phyloP scores from a whole-genome alignment of 2,888 invertebrate genomes.

The Tineola bisselliella region DNA sequence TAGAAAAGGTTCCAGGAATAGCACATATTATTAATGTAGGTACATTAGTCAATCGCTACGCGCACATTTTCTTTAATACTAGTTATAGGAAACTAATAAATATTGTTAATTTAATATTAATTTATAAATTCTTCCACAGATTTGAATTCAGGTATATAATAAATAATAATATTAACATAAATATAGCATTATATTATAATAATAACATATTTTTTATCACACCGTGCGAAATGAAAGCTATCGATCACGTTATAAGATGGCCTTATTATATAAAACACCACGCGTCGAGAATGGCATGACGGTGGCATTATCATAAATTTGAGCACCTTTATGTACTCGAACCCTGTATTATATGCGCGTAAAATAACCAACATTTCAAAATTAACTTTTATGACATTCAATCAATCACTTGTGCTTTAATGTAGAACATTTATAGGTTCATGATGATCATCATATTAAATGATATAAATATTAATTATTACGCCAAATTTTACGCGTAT shows the following conservation, averaged over 20 bases:
- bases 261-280: constrained; percentile 33
- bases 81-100: no score
- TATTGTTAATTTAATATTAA: no score
- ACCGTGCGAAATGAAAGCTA: constrained; percentile 26
- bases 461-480: no score
- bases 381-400: neutral
- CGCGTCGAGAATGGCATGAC: constrained; percentile 23
- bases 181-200: neutral
- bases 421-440: neutral
- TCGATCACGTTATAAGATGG: constrained; percentile 33
- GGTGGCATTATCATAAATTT: constrained; percentile 25
- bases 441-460: neutral
- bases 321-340: constrained; percentile 20
- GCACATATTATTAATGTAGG: no score
- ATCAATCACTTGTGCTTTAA: neutral
- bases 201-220: constrained; percentile 20
- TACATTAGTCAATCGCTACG: no score
- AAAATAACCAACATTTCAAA: constrained; percentile 21
- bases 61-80: no score
- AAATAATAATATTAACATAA: neutral
- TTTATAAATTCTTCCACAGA: no score
- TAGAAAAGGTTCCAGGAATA: no score
- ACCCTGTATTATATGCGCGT: constrained; percentile 25
- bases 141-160: no score
- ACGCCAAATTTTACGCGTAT: no score